Base-by-base conservation (phyloP, 2,797 vertebrate species). In the Spinus pinus region DNA sequence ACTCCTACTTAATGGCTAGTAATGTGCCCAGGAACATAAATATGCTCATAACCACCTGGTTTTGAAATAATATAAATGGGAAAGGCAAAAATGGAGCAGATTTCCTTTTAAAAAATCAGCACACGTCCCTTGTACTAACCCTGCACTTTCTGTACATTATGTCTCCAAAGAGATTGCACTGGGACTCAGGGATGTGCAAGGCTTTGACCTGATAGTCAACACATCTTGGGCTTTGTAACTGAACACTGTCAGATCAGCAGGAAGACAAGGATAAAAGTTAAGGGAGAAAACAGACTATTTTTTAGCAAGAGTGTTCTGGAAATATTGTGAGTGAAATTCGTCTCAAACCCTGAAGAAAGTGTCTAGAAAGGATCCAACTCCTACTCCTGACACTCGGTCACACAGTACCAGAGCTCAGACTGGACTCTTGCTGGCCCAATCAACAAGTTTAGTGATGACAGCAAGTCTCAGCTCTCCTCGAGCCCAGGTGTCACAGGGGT, bases 401-500 rank as follows among this genome's bases (percentile, higher is more conserved):
- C 33, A 46, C 31, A 33, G 28, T 10, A 42, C 5, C 39, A 65
- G 42, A 85, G 19, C 9, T 72, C 20, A 69, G 37, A 50, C 9
- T 33, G 25, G 49, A 33, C 8, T 42, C 17, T 23, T 58, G 15
- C 6, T 79, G 54, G 24, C 58, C 19, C 56, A 44, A 0, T 5
- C 35, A 53, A 41, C 21, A 75, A 75, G n/a, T 14, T 35, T 65
- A 47, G 44, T 61, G 39, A 80, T 10, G 22, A 87, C 21, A 44
- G 6, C 30, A 46, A 47, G 21, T 21, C 22, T 46, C 13, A 72
- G 46, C 13, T 80, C 27, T 80, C 21, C 42, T 50, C 35, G 16
- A 41, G 35, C 25, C 12, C 31, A 51, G 30, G n/a, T 3, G 2
- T 12, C 56, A 30, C 0, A 41, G 51, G 37, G 51, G 15, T 3